A percentile compares a stretch with the other conserved stretches of the same genome.
These are phyloP conservation scores for Poecile atricapillus DNA, from an alignment of 2,113 vertebrate genomes.

Conservation along the genomic window DNA sequence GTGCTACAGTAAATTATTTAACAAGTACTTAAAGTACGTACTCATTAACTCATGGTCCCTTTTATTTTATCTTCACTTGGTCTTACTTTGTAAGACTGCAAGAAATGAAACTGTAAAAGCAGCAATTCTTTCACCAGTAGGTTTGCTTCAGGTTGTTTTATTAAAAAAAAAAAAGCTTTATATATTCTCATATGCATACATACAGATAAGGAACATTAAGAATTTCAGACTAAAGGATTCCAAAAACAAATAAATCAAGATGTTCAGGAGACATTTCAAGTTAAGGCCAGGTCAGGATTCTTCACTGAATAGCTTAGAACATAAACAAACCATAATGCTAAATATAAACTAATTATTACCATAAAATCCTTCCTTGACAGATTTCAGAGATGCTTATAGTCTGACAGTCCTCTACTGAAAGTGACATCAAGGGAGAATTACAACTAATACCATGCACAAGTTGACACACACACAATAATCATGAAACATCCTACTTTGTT, in stretches of 20 bases:
- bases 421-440: not conserved
- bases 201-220: not conserved
- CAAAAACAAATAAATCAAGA: not conserved
- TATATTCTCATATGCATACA: not conserved
- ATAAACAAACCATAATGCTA: not conserved
- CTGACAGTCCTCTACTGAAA: not conserved
- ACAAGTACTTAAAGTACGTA: not conserved
- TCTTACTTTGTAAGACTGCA: not conserved
- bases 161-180: not conserved
- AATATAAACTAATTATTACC: not conserved
- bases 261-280: not conserved
- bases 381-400: not conserved
- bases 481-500: not conserved
- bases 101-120: not conserved
- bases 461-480: not conserved
- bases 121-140: not conserved
- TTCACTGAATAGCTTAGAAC: not conserved
- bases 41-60: not conserved
- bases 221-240: not conserved
- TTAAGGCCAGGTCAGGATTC: not conserved
- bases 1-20: conserved; percentile 28
- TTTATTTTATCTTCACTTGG: conserved; percentile 15
- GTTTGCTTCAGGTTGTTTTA: not conserved
- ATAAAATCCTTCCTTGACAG: not conserved
- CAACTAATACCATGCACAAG: not conserved